Evolutionary conservation across 2,113 vertebrate genomes (phyloP), one percentile per base, ranked within the genome.

Genomic region (Danionella cerebrum): DNA sequence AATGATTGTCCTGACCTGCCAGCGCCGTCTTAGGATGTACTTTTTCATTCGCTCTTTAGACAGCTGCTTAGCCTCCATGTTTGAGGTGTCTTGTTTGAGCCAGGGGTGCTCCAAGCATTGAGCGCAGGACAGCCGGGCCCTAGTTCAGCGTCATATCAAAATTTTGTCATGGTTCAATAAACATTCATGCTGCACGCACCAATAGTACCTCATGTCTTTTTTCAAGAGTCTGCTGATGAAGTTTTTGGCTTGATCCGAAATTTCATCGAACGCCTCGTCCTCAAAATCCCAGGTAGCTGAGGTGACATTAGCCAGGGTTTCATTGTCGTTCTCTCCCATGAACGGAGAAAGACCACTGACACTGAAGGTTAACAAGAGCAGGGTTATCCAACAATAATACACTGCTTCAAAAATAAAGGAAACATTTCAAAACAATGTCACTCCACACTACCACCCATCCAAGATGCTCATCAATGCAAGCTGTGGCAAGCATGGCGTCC

Each of bases 31-130:
- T 69, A 97, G 88, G 88, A 99, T 96, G 62, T 99, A 99, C 80
- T 96, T 98, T 85, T 97, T 99, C 96, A 99, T 98, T 67, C 96
- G 90, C 69, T 99, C 96, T 83, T 99, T 99, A 74, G 96, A 98
- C 47, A 99, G 91, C 59, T 97, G 94, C 85, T 98, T 99, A 77
- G 95, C 92, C 79, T 95, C 93, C 96, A 99, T 99, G 80, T 85
- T 95, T 83, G 91, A 95, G 66, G 93, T 98, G 83, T 99, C 96
- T 82, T 98, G 96, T 79, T 95, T 95, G 39, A 99, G 88, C 96
- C 96, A 99, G 1, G 91, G 79, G 77, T 99, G 94, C 73, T 97
- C 89, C 39, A 90, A 89, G 74, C 96, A 99, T 79, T 90, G 85
- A 69, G 90, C 88, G 33, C 96, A 98, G 81, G 90, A 85, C 59